Base-by-base conservation (phyloP, 2,888 invertebrate species). In the Cephus sareptanus region DNA sequence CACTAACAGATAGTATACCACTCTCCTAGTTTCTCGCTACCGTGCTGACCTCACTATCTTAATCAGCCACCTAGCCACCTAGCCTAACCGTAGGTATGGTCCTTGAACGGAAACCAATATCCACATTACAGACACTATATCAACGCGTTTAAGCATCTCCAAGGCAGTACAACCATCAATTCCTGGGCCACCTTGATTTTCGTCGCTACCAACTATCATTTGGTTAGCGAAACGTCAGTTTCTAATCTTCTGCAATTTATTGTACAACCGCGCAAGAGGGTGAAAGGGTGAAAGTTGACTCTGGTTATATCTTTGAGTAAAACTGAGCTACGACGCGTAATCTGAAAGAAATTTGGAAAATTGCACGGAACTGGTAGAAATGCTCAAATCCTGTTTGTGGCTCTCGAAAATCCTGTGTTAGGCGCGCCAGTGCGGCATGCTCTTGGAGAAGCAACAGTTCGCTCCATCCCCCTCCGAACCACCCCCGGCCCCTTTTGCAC, bases 381-480 rank as follows among this genome's bases (percentile, higher is more conserved):
- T 73, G 76, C 75, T 73, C 79, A 86, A 88, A 88, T 85, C 83
- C 82, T 86, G 85, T 87, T 86, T 86, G 82, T 83, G 83, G 82
- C 83, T 84, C 86, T 85, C 82, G 85, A 85, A 86, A 87, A 87
- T 87, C 87, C 85, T 84, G 83, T 82, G 84, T 85, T 84, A 83
- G 85, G 84, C 82, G 82, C 80, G 81, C 79, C 79, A 71, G 71
- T 34, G 73, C 74, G 80, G 79, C 81, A 79, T 80, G 82, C 82
- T 88, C 88, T 88, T 86, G 84, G 85, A 84, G 90, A 90, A 90
- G 90, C 90, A 90, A 90, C 90, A 90, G 90, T 90, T 90, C 90
- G 90, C 84, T 89, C 86, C 84, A 80, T 83, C 80, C 81, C 83
- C 83, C 81, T 81, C 75, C 76, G 74, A 73, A 31, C 79, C 80